phyloP scores from a whole-genome alignment of 2,888 invertebrate genomes.

The Dicycla oo region DNA sequence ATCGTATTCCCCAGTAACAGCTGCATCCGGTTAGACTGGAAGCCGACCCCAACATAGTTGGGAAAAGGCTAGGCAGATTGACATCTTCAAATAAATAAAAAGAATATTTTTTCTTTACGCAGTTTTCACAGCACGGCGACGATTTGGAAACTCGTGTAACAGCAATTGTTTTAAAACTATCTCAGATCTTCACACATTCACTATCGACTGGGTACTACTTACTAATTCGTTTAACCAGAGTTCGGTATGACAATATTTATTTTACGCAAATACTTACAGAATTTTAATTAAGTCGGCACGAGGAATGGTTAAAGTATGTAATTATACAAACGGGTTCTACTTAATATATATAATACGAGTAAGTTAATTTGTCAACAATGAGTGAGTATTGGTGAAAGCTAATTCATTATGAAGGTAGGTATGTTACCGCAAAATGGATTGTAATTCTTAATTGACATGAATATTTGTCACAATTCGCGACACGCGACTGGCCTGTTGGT shows the following conservation, averaged over 20 bases:
- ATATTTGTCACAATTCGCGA: too few species aligned
- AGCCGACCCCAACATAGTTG: too few species aligned
- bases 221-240: background rate
- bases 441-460: background rate
- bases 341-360: too few species aligned
- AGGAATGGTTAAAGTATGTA: background rate
- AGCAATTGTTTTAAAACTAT: background rate
- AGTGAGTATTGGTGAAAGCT: background rate
- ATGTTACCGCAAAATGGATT: background rate
- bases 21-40: too few species aligned
- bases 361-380: background rate
- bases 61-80: too few species aligned
- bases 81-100: too few species aligned
- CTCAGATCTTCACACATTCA: background rate
- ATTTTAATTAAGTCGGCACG: constrained; percentile 1
- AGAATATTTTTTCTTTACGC: too few species aligned
- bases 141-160: background rate
- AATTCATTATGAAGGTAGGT: background rate
- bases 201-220: too few species aligned
- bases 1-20: too few species aligned
- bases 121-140: too few species aligned
- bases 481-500: too few species aligned
- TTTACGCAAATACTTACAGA: background rate
- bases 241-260: background rate
- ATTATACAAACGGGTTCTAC: constrained; percentile 14